Conservation (phyloP, 2,797 vertebrate genomes). For the Basileuterus tristriatus region DNA sequence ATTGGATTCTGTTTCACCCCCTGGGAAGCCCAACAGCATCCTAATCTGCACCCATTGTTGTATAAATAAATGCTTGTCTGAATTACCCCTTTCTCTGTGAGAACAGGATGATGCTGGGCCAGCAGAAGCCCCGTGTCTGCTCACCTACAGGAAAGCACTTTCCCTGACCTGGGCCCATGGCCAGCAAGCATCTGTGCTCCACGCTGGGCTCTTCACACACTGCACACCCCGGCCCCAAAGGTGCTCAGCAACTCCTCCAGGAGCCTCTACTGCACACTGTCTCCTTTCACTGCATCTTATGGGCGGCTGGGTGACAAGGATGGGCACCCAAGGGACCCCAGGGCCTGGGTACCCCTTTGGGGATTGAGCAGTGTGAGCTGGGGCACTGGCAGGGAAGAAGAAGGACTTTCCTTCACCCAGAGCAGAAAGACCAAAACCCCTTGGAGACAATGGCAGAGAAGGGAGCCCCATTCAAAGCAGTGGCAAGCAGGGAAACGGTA, state of each 20-base stretch:
- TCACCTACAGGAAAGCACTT: background rate
- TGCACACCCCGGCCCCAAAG: accelerated
- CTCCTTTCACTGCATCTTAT: background rate
- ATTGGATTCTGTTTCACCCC: background rate
- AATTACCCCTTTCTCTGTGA: background rate
- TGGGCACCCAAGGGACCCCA: background rate
- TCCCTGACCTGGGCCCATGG: background rate
- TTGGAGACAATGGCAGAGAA: background rate
- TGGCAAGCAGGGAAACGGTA: accelerated
- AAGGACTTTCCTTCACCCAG: background rate
- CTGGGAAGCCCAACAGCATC: background rate
- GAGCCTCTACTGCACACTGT: accelerated
- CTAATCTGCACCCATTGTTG: background rate
- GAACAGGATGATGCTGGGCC: background rate
- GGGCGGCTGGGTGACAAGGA: background rate
- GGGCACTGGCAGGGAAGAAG: background rate
- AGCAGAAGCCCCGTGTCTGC: background rate
- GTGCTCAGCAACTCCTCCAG: background rate
- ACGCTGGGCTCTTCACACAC: background rate
- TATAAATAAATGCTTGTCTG: background rate
- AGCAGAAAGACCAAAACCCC: background rate
- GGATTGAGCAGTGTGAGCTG: background rate
- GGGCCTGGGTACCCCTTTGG: background rate
- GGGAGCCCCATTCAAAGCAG: background rate
- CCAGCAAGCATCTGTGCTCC: background rate